Evolutionary conservation across 2,797 vertebrate genomes (phyloP).

Genomic region (Meriones psammophilus): DNA sequence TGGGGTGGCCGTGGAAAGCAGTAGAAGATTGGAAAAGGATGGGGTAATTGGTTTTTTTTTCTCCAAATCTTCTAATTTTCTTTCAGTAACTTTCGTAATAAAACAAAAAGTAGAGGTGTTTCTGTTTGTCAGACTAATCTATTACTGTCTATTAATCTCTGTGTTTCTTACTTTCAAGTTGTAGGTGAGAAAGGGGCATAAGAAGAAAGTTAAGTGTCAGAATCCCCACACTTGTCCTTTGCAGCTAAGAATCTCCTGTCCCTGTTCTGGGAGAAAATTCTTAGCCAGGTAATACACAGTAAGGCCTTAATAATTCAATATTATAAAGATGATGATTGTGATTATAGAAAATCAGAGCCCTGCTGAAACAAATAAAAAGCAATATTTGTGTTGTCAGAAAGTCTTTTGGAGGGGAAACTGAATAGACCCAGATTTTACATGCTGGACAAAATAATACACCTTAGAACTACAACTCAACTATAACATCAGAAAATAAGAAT

Average conservation of each 20-base stretch:
- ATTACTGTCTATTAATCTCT: background rate
- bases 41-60: background rate
- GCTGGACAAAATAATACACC: background rate
- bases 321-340: background rate
- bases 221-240: background rate
- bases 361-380: background rate
- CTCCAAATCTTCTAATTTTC: constrained; percentile 16
- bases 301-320: background rate
- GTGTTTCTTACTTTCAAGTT: background rate
- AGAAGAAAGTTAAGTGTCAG: background rate
- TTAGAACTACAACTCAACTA: background rate
- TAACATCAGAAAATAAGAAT: background rate
- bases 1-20: background rate
- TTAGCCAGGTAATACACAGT: background rate
- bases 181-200: constrained; percentile 40
- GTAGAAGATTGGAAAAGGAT: background rate
- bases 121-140: constrained; percentile 26
- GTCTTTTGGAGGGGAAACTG: background rate
- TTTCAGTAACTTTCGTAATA: constrained; percentile 53
- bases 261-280: background rate
- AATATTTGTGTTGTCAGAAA: background rate
- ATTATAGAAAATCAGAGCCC: background rate
- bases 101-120: background rate
- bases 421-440: background rate
- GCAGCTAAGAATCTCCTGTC: background rate